Evolutionary conservation across 2,113 vertebrate species (phyloP).

Genomic region (Rhagologus leucostigma): DNA sequence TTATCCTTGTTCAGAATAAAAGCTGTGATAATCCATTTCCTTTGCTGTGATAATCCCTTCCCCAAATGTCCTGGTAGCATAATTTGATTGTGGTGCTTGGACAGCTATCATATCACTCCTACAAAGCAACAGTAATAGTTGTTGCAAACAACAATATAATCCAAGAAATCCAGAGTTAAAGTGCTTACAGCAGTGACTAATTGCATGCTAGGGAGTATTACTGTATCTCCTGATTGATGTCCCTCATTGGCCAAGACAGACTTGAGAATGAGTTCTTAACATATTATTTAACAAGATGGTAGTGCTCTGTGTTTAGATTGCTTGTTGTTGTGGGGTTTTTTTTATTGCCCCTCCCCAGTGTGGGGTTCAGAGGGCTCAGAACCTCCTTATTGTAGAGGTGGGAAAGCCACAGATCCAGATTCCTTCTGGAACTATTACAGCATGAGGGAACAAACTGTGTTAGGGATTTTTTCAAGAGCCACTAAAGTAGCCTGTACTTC

Average conservation of each 20-base stretch:
- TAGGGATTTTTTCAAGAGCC: background rate
- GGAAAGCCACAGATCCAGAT: background rate
- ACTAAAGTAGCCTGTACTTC: background rate
- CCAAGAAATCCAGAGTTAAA: constrained; percentile 27
- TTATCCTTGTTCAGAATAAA: constrained; percentile 18
- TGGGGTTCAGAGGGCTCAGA: background rate
- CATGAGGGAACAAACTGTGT: background rate
- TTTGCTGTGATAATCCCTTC: constrained; percentile 31
- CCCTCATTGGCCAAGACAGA: background rate
- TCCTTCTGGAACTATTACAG: background rate
- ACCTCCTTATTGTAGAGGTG: background rate
- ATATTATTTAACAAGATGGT: background rate
- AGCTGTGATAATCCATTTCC: constrained; percentile 13
- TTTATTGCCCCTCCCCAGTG: background rate
- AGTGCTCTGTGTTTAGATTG: background rate
- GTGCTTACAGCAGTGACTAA: constrained; percentile 11
- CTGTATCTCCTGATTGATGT: background rate
- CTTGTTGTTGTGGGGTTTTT: background rate
- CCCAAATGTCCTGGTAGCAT: background rate
- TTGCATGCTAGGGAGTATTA: background rate
- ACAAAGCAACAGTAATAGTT: background rate
- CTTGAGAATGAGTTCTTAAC: background rate
- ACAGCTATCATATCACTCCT: background rate
- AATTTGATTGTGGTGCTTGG: constrained; percentile 15
- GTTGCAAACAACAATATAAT: background rate